Conservation (phyloP, 2,113 vertebrate species). For the Acrocephalus kingi region DNA sequence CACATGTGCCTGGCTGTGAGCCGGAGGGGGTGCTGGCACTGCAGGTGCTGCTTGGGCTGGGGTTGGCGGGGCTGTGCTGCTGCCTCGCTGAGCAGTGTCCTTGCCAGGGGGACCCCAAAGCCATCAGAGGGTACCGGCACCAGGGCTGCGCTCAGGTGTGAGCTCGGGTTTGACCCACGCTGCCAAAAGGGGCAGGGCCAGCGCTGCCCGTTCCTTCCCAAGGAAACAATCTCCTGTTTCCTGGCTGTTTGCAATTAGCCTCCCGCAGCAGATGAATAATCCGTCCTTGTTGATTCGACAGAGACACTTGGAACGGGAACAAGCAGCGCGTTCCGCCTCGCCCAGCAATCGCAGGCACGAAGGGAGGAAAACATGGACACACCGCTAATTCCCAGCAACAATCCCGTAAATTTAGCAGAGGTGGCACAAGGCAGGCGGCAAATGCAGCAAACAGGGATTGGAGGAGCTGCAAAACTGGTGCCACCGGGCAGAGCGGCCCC, state of each 20-base stretch:
- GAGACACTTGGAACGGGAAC: slow-evolving; percentile 32
- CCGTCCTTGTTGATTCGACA: slow-evolving; percentile 42
- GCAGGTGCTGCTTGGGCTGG: not conserved
- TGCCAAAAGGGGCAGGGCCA: not conserved
- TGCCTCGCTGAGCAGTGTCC: not conserved
- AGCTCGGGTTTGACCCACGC: rapidly evolving
- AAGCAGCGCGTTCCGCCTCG: not conserved
- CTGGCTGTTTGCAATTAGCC: slow-evolving; percentile 26
- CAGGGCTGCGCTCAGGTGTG: not conserved
- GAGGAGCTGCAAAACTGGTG: not conserved
- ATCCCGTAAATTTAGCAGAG: not conserved
- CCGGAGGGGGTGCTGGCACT: not conserved
- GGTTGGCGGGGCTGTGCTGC: rapidly evolving
- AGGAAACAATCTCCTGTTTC: not conserved
- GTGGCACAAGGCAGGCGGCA: not conserved
- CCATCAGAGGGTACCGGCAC: not conserved
- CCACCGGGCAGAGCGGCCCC: not conserved
- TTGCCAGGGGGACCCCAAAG: not conserved
- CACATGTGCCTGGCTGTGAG: not conserved
- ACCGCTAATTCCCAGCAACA: not conserved
- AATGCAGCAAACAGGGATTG: not conserved
- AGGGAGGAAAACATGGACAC: not conserved
- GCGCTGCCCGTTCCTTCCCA: not conserved
- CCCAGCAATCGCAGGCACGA: not conserved
- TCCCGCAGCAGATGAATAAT: slow-evolving; percentile 55